Percentiles rank a stretch among this genome's conserved stretches.
Evolutionary conservation across 2,888 invertebrate genomes (phyloP).

Genomic region (Nomada hirtipes): DNA sequence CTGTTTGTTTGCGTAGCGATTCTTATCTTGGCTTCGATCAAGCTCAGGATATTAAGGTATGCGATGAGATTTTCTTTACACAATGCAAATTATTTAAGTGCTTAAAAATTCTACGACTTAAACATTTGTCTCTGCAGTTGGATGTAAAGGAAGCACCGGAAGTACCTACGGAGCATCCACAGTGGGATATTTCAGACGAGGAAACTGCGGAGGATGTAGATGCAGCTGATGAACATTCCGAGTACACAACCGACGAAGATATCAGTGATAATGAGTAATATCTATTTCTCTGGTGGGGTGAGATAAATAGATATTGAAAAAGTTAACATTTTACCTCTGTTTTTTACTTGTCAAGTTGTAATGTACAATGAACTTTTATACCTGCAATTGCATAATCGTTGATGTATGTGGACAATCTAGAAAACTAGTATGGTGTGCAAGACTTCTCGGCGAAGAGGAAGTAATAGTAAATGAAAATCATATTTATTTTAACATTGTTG

Average conservation of each 20-base stretch:
- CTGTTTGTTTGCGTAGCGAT: conserved; percentile 95
- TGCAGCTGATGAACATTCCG: conserved; percentile 87
- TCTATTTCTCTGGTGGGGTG: conserved; percentile 56
- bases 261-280: conserved; percentile 85
- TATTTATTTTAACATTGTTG: conserved; percentile 84
- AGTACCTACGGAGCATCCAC: conserved; percentile 96
- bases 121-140: conserved; percentile 85
- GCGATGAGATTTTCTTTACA: conserved; percentile 30
- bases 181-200: conserved; percentile 98
- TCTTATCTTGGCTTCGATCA: conserved; percentile 99
- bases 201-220: conserved; percentile 91
- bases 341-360: conserved; percentile 70
- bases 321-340: conserved; percentile 59
- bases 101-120: too few species aligned
- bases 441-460: conserved; percentile 70
- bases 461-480: conserved; percentile 77
- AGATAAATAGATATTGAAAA: conserved; percentile 57
- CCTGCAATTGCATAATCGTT: conserved; percentile 72
- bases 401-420: conserved; percentile 75
- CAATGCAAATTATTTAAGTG: too few species aligned
- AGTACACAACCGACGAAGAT: conserved; percentile 89
- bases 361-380: conserved; percentile 75
- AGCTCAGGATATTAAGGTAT: conserved; percentile 94
- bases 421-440: conserved; percentile 70
- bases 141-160: conserved; percentile 98